Evolutionary conservation across 2,113 vertebrate genomes (phyloP).

Genomic region (Paraplagusia blochii): DNA sequence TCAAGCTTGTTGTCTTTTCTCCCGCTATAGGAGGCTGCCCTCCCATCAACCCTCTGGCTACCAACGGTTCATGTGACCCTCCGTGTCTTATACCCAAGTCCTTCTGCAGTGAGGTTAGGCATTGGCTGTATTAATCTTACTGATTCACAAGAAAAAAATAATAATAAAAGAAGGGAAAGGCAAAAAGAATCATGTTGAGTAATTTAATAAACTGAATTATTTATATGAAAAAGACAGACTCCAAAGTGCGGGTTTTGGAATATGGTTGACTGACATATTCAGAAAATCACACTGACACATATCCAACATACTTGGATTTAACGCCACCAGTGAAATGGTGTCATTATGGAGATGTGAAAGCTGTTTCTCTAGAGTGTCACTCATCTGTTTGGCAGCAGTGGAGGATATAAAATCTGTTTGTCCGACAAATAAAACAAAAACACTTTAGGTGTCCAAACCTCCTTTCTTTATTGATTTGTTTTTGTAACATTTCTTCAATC

Average conservation of each 20-base stretch:
- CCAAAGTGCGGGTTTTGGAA: constrained; percentile 6
- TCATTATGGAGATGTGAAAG: constrained; percentile 31
- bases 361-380: constrained; percentile 21
- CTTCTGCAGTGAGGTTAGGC: constrained; percentile 92
- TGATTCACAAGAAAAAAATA: background rate
- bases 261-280: constrained; percentile 16
- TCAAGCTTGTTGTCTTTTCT: constrained; percentile 39
- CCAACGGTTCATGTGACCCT: constrained; percentile 88
- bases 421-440: no score
- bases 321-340: constrained; percentile 30
- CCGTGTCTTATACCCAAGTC: constrained; percentile 87
- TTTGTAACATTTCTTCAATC: no score
- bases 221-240: no score
- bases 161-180: background rate
- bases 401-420: no score
- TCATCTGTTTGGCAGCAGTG: constrained; percentile 7
- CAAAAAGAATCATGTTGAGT: no score
- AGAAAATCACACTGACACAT: constrained; percentile 10
- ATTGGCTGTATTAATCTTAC: no score
- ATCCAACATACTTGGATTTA: constrained; percentile 15
- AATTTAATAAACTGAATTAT: no score
- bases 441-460: no score
- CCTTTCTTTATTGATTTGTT: no score
- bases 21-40: constrained; percentile 86
- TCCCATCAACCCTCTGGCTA: constrained; percentile 78